These are phyloP conservation scores for Thera britannica DNA, from an alignment of 2,888 invertebrate species.

Conservation along the genomic window DNA sequence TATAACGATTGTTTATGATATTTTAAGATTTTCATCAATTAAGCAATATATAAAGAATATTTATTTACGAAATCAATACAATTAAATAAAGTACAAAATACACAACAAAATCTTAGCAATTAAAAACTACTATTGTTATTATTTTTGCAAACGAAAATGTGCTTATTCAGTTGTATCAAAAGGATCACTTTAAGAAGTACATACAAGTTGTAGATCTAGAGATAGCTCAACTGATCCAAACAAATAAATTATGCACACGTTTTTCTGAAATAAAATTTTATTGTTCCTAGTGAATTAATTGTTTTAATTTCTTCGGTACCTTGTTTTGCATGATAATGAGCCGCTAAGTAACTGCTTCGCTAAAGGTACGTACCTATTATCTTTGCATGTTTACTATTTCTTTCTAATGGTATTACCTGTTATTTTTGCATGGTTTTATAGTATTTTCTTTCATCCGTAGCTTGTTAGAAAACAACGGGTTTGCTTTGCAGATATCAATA, in stretches of 20 bases:
- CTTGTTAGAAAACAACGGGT: slow-evolving; percentile 6
- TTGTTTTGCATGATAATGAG: slow-evolving; percentile 50
- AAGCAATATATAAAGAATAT: no score
- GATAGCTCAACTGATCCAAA: no score
- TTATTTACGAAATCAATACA: no score
- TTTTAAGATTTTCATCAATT: slow-evolving; percentile 25
- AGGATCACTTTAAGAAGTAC: no score
- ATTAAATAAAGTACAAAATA: no score
- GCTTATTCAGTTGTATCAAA: no score
- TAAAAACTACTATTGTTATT: no score
- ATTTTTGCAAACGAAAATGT: no score
- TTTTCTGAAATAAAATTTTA: slow-evolving; percentile 49
- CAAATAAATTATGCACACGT: slow-evolving; percentile 25
- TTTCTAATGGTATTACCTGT: no score
- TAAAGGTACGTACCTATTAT: slow-evolving; percentile 42
- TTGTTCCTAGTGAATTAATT: slow-evolving; percentile 55
- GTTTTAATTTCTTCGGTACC: slow-evolving; percentile 53
- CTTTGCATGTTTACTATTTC: slow-evolving; percentile 42
- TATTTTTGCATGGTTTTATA: slow-evolving; percentile 5
- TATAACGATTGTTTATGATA: slow-evolving; percentile 9
- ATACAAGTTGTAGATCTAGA: no score
- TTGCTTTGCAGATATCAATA: neutral
- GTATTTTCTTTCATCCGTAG: slow-evolving; percentile 14
- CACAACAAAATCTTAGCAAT: no score
- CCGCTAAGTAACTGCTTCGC: slow-evolving; percentile 43